These are phyloP conservation scores for Montipora sp. DNA, from an alignment of 64 coral and sea anemone species.

Conservation along the genomic window DNA sequence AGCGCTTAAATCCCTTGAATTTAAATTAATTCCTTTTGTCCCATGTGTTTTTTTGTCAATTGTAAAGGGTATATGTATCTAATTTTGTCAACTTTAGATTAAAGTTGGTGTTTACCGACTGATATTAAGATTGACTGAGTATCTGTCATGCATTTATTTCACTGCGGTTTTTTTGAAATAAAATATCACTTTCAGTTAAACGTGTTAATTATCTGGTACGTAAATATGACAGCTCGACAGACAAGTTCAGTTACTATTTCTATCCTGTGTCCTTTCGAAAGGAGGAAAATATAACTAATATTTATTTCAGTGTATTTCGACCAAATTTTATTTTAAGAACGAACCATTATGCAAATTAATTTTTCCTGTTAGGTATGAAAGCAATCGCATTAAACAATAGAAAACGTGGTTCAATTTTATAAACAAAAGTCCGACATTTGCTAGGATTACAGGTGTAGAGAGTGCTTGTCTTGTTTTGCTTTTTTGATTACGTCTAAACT, in stretches of 20 bases:
- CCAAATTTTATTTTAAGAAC: not conserved
- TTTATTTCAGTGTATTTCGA: not conserved
- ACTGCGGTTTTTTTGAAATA: not conserved
- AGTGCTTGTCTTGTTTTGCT: too few species aligned
- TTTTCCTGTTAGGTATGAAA: not conserved
- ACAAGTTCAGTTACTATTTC: not conserved
- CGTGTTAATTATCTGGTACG: too few species aligned
- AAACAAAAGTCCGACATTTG: not conserved
- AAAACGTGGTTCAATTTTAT: not conserved
- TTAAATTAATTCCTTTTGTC: too few species aligned
- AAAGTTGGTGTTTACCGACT: too few species aligned
- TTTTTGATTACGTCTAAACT: too few species aligned
- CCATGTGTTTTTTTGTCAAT: too few species aligned
- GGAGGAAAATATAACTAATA: not conserved
- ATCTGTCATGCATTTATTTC: not conserved
- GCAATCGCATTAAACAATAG: not conserved
- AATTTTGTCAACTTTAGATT: too few species aligned
- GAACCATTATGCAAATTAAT: slow-evolving; percentile 31
- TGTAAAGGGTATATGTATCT: too few species aligned
- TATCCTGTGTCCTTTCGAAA: not conserved
- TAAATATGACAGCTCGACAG: too few species aligned
- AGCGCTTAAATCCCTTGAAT: too few species aligned
- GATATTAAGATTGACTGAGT: not conserved
- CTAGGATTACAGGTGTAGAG: too few species aligned
- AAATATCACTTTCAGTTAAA: too few species aligned